Evolutionary conservation across 2,113 vertebrate genomes (phyloP).

Genomic region (Dicaeum eximium): DNA sequence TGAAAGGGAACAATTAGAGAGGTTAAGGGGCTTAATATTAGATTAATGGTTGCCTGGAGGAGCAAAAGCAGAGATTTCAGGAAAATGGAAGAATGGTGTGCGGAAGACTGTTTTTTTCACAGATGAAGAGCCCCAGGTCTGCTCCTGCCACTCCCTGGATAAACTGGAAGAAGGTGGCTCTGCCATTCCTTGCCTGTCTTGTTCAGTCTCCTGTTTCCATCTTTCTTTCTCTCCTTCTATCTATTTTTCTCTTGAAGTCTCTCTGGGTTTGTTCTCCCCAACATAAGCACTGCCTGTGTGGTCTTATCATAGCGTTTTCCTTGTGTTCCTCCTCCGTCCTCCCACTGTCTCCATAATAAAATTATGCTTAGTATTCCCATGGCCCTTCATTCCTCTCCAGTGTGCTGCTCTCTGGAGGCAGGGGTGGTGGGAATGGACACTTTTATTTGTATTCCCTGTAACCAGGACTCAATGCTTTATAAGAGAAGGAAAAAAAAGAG

Average conservation of each 20-base stretch:
- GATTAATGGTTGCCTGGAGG: conserved; percentile 62
- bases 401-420: background rate
- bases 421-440: background rate
- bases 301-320: background rate
- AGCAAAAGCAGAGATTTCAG: conserved; percentile 63
- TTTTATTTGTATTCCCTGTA: background rate
- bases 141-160: background rate
- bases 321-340: background rate
- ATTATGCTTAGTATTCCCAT: background rate
- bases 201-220: background rate
- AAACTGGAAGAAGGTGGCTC: background rate
- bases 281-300: background rate
- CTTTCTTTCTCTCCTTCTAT: background rate
- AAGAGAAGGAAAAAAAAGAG: background rate
- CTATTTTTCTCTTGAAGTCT: background rate
- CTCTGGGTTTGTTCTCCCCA: background rate
- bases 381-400: background rate
- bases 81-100: conserved; percentile 7
- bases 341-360: background rate
- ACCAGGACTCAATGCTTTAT: background rate
- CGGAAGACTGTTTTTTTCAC: background rate
- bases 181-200: background rate
- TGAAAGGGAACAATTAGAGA: conserved; percentile 67
- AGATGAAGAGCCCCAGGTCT: background rate
- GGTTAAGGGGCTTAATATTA: conserved; percentile 68